Conservation (phyloP, 2,797 vertebrate genomes). For the Intellagama lesueurii region DNA sequence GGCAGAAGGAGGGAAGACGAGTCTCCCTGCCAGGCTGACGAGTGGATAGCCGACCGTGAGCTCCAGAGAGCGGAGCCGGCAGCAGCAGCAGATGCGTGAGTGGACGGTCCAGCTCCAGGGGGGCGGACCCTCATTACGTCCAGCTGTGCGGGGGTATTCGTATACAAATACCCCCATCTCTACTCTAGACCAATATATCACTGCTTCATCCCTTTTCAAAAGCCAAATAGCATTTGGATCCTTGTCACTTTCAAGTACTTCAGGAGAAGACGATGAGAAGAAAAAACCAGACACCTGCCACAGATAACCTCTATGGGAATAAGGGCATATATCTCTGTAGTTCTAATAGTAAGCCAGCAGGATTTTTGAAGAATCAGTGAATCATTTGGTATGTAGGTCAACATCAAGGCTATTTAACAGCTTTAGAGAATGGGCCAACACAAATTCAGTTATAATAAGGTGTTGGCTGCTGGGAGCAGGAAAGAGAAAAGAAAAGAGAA, state of each 20-base stretch:
- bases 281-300: not conserved
- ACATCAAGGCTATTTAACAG: not conserved
- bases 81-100: too few species aligned
- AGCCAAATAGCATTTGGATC: too few species aligned
- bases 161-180: too few species aligned
- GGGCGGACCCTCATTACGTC: too few species aligned
- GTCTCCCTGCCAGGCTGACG: too few species aligned
- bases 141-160: too few species aligned
- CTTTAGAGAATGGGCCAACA: not conserved
- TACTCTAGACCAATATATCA: too few species aligned
- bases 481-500: not conserved
- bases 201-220: not conserved
- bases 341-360: not conserved
- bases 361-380: not conserved
- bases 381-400: not conserved
- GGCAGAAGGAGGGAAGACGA: too few species aligned
- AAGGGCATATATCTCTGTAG: not conserved
- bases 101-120: too few species aligned
- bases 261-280: not conserved
- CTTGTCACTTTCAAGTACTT: not conserved
- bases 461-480: not conserved
- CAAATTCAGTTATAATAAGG: not conserved
- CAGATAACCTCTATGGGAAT: not conserved
- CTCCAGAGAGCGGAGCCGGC: too few species aligned
- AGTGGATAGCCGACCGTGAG: too few species aligned